These are phyloP conservation scores for Myotis lucifugus DNA, from an alignment of 2,113 vertebrate species.

Conservation along the genomic window DNA sequence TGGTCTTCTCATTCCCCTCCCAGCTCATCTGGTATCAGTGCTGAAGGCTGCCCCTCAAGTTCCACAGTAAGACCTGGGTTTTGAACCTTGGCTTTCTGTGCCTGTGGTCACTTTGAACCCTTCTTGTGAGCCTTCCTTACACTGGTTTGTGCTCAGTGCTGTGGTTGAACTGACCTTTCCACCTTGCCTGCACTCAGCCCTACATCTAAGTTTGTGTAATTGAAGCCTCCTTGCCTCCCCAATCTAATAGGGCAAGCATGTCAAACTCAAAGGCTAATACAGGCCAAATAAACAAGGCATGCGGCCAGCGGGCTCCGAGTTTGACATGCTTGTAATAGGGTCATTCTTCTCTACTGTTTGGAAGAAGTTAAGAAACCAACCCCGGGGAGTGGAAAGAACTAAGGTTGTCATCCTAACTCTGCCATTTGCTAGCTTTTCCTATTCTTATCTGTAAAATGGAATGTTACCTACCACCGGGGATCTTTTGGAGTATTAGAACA, in stretches of 20 bases:
- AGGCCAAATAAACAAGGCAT: too few species aligned
- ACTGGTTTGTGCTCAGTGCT: not conserved
- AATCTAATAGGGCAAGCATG: too few species aligned
- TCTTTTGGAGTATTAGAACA: not conserved
- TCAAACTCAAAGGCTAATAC: too few species aligned
- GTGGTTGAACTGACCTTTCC: not conserved
- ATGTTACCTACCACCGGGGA: not conserved
- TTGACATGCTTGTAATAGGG: too few species aligned
- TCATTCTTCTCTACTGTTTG: not conserved
- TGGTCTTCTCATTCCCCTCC: not conserved
- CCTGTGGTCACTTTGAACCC: not conserved
- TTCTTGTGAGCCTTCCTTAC: not conserved
- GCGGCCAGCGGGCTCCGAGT: too few species aligned
- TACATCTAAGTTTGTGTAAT: rapidly evolving
- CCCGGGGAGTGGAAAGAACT: not conserved
- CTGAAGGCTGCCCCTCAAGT: not conserved
- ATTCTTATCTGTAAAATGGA: not conserved
- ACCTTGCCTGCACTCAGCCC: not conserved
- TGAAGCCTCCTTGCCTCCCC: not conserved
- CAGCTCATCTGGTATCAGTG: not conserved
- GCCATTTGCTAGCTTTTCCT: not conserved
- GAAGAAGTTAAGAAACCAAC: conserved; percentile 32
- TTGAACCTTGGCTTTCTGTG: not conserved
- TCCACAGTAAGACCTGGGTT: not conserved
- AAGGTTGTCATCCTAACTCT: not conserved